These are phyloP conservation scores for Hiodon alosoides DNA, from an alignment of 2,113 vertebrate species.

Conservation along the genomic window DNA sequence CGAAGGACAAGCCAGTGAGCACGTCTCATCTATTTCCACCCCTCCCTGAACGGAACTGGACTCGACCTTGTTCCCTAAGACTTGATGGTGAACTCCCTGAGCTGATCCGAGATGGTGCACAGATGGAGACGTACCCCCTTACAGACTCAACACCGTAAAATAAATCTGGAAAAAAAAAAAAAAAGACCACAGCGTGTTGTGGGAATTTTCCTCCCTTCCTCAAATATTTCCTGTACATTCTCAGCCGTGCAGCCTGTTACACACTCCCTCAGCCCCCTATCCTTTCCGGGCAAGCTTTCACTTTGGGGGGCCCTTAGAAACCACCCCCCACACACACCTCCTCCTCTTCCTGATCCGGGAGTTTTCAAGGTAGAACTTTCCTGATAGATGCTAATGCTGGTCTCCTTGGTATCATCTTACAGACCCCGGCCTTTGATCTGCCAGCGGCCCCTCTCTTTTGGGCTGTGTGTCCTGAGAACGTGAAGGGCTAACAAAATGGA, in stretches of 20 bases:
- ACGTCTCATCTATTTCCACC: neutral
- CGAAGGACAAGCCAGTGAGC: neutral
- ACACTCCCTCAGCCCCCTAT: slow-evolving; percentile 55
- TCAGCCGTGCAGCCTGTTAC: slow-evolving; percentile 57
- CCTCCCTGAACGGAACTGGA: slow-evolving; percentile 11
- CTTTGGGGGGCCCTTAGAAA: slow-evolving; percentile 73
- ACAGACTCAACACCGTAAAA: slow-evolving; percentile 16
- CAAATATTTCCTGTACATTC: slow-evolving; percentile 60
- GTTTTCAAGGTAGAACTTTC: slow-evolving; percentile 69
- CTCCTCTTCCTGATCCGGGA: slow-evolving; percentile 70
- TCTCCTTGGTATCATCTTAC: slow-evolving; percentile 83
- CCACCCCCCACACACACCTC: slow-evolving; percentile 25
- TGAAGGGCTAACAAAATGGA: slow-evolving; percentile 48
- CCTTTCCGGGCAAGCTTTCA: slow-evolving; percentile 69
- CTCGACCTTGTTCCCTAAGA: slow-evolving; percentile 36
- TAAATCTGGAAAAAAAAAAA: slow-evolving; percentile 27
- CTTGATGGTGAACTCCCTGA: slow-evolving; percentile 33
- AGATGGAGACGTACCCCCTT: slow-evolving; percentile 50
- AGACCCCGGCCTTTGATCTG: slow-evolving; percentile 76
- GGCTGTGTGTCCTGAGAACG: slow-evolving; percentile 64
- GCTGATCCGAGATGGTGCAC: slow-evolving; percentile 41
- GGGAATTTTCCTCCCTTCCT: slow-evolving; percentile 53
- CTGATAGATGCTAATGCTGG: slow-evolving; percentile 82
- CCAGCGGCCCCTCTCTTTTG: slow-evolving; percentile 59
- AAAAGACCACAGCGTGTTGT: slow-evolving; percentile 42